Conservation (phyloP, 1,140 invertebrate genomes). For the Spodoptera litura region DNA sequence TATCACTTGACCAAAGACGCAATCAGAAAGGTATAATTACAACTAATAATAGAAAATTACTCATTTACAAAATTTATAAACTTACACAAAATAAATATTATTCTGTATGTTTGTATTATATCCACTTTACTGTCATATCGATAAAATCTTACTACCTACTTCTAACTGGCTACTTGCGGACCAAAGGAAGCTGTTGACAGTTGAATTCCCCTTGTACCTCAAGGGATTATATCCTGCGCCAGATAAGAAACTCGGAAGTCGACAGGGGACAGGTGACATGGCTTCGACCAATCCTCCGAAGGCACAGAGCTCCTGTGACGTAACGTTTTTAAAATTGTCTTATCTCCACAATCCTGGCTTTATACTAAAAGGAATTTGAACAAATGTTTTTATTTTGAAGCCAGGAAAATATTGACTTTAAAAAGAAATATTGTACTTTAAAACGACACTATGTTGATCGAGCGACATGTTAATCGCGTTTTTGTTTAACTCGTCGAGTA, state of each 20-base stretch:
- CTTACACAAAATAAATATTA: too few relatives aligned
- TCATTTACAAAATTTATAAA: too few relatives aligned
- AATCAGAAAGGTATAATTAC: too few relatives aligned
- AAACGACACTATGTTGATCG: too few relatives aligned
- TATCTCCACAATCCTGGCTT: conserved; percentile 1
- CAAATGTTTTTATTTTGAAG: background rate
- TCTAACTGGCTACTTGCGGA: background rate
- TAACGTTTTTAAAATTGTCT: conserved; percentile 3
- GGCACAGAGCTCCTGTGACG: background rate
- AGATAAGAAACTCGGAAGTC: conserved; percentile 22
- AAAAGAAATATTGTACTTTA: background rate
- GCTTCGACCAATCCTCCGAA: background rate
- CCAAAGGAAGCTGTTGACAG: conserved; percentile 1
- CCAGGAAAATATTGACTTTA: background rate
- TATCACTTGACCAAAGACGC: too few relatives aligned
- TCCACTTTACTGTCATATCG: too few relatives aligned
- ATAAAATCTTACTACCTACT: background rate
- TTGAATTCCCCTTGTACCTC: background rate
- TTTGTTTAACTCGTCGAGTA: too few relatives aligned
- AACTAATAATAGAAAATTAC: too few relatives aligned
- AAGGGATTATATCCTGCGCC: conserved; percentile 13
- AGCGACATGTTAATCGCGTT: too few relatives aligned
- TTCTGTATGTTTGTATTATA: too few relatives aligned
- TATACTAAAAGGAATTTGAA: conserved; percentile 13
- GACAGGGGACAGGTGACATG: conserved; percentile 9